Conservation (phyloP, 2,797 vertebrate genomes). For the Clamator glandarius region DNA sequence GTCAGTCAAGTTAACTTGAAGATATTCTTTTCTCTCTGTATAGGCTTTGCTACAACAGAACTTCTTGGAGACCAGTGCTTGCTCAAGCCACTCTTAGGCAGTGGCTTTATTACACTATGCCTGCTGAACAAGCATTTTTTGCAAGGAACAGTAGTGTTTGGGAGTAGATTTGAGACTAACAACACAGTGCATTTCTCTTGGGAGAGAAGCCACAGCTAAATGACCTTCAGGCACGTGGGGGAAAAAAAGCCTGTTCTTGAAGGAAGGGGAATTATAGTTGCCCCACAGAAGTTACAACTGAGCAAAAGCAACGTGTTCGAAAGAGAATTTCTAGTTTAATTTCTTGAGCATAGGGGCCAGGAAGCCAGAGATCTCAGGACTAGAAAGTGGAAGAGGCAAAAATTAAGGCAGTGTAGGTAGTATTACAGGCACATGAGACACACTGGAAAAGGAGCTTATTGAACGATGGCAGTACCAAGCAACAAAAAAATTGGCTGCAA, state of each 20-base stretch:
- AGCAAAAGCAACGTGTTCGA: not conserved
- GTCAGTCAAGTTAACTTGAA: not conserved
- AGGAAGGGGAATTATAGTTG: not conserved
- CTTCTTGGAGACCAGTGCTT: not conserved
- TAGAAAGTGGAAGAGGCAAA: not conserved
- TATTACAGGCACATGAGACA: not conserved
- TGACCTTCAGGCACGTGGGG: not conserved
- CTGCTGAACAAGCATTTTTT: not conserved
- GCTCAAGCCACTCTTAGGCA: not conserved
- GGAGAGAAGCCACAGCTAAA: not conserved
- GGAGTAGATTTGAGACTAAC: not conserved
- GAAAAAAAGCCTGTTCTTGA: not conserved
- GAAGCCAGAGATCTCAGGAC: not conserved
- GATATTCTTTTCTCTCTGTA: not conserved
- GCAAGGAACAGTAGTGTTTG: rapidly evolving
- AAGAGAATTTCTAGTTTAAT: not conserved
- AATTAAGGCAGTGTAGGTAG: not conserved
- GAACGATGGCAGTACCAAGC: not conserved
- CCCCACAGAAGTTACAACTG: not conserved
- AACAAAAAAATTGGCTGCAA: not conserved
- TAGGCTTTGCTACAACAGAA: not conserved
- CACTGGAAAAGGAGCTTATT: not conserved
- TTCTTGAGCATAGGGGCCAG: not conserved
- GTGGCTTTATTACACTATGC: not conserved
- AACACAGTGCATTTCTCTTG: rapidly evolving